Evolutionary conservation across 2,888 invertebrate genomes (phyloP).

Genomic region (Rotaria sp.): DNA sequence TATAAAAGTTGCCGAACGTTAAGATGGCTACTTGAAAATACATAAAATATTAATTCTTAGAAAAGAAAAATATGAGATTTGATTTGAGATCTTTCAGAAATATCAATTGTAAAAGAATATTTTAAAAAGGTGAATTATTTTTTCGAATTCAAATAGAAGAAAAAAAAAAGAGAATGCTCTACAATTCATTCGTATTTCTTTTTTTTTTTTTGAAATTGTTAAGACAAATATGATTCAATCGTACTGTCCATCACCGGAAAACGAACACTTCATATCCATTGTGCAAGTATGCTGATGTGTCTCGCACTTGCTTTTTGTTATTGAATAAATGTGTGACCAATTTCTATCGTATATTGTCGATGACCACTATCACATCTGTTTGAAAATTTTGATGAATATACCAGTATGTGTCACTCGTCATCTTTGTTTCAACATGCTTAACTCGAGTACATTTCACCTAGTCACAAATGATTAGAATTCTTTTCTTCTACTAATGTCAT

Average conservation of each 20-base stretch:
- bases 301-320: neutral
- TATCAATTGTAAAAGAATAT: too few relatives aligned
- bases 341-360: neutral
- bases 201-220: neutral
- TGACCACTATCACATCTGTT: neutral
- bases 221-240: neutral
- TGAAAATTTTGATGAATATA: neutral
- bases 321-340: neutral
- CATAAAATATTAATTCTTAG: too few relatives aligned
- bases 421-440: neutral
- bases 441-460: neutral
- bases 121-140: too few relatives aligned
- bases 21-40: too few relatives aligned
- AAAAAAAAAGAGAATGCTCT: too few relatives aligned
- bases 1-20: neutral
- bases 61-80: too few relatives aligned
- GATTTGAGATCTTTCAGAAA: too few relatives aligned
- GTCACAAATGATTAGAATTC: too few relatives aligned
- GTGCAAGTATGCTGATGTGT: neutral
- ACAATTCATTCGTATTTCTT: too few relatives aligned
- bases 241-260: neutral
- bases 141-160: too few relatives aligned
- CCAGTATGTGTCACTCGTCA: neutral
- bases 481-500: too few relatives aligned
- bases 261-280: neutral